phyloP scores from a whole-genome alignment of 2,888 invertebrate genomes.

The Mycalesis mineus region DNA sequence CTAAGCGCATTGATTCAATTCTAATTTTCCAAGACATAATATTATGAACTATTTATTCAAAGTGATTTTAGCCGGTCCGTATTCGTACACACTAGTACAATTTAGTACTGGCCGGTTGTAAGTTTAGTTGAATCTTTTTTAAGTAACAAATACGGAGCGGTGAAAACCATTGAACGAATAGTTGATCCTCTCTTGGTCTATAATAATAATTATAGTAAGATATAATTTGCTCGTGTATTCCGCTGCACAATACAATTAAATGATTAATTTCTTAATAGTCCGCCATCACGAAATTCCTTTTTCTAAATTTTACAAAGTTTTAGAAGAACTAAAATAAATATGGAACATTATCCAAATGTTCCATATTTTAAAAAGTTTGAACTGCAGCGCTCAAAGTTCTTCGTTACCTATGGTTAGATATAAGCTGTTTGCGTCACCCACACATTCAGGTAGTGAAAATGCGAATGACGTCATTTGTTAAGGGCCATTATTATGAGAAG shows the following conservation, averaged over 20 bases:
- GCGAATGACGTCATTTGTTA: not conserved
- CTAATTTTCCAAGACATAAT: not conserved
- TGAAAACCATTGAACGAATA: not conserved
- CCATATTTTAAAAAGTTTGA: constrained; percentile 49
- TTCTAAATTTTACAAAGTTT: not conserved
- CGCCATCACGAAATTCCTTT: constrained; percentile 50
- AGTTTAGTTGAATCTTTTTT: not conserved
- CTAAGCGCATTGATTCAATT: constrained; percentile 68
- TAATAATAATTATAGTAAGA: constrained; percentile 50
- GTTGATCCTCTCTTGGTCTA: not conserved
- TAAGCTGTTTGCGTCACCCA: not conserved
- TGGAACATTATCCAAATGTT: too few relatives aligned
- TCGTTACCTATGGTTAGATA: constrained; percentile 26
- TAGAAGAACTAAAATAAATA: too few relatives aligned
- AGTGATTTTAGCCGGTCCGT: not conserved
- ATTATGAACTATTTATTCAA: not conserved
- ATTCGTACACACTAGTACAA: not conserved
- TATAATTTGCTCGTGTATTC: constrained; percentile 55
- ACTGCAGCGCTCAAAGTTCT: constrained; percentile 46
- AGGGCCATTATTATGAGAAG: too few relatives aligned
- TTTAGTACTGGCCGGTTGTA: not conserved
- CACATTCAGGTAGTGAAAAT: not conserved
- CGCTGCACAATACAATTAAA: constrained; percentile 49
- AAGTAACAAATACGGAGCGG: not conserved
- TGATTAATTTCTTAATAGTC: constrained; percentile 39